Base-by-base conservation (phyloP, 2,888 invertebrate genomes). In the Labia minor region DNA sequence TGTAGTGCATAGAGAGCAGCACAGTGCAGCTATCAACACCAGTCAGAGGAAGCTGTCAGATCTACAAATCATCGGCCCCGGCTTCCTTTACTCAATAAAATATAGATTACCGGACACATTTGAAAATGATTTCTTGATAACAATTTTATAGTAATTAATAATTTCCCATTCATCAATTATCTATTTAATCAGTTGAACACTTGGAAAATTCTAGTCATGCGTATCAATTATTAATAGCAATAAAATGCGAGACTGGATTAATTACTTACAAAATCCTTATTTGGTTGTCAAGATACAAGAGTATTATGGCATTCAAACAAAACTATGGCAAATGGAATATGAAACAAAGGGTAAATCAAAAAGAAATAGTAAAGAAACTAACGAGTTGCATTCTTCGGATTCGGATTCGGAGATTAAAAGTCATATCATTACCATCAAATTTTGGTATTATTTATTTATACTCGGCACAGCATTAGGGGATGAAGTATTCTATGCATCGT, bases 401-500 rank as follows among this genome's bases (percentile, higher is more conserved):
- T 77, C 77, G 14, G 74, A 75, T 3, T 72, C 70, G 0, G 76
- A 77, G 69, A 78, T 78, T 61, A 73, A 79, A 1, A 78, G 78
- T 65, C 85, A 81, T 73, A 78, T 79, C 63, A 82, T 90, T 67
- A 83, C 81, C 63, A 90, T 89, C 76, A 83, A 82, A 74, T 87
- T 90, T 74, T 90, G 93, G 88, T 91, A 91, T 78, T 90, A 89
- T 76, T 74, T 94, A 69, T 95, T 95, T 77, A 78, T 86, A 19
- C 82, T 94, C 74, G 94, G 93, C 18, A 92, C 94, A 0, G 88
- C 88, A 69, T 78, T 95, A 21, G 95, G 95, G 0, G 93, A 95
- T 78, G 95, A 95, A 79, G 82, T 89, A 70, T 95, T 95, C 77
- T 95, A 95, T 78, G 86, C 89, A 1, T 83, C 86, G n/a, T 93